A percentile compares a stretch with the other conserved stretches of the same genome.
phyloP scores from a whole-genome alignment of 2,888 invertebrate species.

The Vesta saturnalis region DNA sequence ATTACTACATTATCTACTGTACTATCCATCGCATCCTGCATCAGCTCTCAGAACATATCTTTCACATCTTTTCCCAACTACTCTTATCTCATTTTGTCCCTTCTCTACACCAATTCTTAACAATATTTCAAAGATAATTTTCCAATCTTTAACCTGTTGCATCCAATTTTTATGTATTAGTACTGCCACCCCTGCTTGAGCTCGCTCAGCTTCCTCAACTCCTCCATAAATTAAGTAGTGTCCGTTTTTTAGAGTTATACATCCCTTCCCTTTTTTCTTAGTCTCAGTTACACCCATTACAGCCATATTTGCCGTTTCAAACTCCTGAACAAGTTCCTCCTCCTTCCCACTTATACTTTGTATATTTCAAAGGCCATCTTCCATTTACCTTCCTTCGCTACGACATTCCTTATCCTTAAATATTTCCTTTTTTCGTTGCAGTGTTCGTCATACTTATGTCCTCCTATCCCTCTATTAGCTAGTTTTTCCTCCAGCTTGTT shows the following conservation, averaged over 20 bases:
- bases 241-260: not conserved
- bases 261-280: conserved; percentile 14
- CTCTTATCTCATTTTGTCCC: not conserved
- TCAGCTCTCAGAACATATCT: conserved; percentile 6
- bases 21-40: not conserved
- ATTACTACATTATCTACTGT: conserved; percentile 4
- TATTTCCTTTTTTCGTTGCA: conserved; percentile 2
- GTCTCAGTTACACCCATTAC: not conserved
- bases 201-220: not conserved
- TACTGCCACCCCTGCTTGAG: not conserved
- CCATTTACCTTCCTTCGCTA: not conserved
- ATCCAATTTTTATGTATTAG: not conserved
- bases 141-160: not conserved
- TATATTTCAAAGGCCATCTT: conserved; percentile 8
- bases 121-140: conserved; percentile 17
- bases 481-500: conserved; percentile 12
- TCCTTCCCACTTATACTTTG: conserved; percentile 4
- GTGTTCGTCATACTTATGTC: not conserved
- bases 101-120: not conserved
- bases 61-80: not conserved
- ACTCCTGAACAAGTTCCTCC: not conserved
- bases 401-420: not conserved
- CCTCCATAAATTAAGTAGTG: conserved; percentile 10
- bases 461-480: not conserved
- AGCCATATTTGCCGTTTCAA: not conserved